Percentiles rank a stretch among this genome's conserved stretches.
Evolutionary conservation across 2,888 invertebrate species (phyloP).

Genomic region (Eupeodes latifasciatus): DNA sequence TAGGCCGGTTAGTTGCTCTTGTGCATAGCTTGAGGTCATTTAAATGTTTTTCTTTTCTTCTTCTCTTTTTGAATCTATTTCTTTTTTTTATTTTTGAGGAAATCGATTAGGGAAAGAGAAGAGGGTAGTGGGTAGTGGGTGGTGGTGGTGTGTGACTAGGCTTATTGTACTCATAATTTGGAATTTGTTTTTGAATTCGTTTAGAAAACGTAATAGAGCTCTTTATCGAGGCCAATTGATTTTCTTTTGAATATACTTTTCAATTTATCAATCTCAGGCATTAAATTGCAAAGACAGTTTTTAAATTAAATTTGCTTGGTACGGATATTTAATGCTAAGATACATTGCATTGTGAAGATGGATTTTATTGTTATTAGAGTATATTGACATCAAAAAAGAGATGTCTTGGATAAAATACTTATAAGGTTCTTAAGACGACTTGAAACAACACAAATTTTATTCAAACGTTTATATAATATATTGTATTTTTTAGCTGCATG

Average conservation of each 20-base stretch:
- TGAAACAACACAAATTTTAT: no score
- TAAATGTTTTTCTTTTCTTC: not conserved
- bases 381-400: no score
- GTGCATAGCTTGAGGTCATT: slow-evolving; percentile 63
- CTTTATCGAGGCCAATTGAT: slow-evolving; percentile 50
- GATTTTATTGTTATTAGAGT: no score
- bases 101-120: slow-evolving; percentile 21
- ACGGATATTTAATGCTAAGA: not conserved
- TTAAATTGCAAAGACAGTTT: slow-evolving; percentile 6
- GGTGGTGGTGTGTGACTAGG: not conserved
- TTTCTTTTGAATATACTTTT: slow-evolving; percentile 15
- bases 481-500: no score
- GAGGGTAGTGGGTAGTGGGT: not conserved
- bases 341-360: no score
- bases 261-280: not conserved
- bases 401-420: no score
- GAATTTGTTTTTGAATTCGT: slow-evolving; percentile 1
- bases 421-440: no score
- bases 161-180: slow-evolving; percentile 18
- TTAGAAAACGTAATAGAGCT: slow-evolving; percentile 2
- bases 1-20: slow-evolving; percentile 63
- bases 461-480: no score
- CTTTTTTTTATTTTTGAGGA: not conserved
- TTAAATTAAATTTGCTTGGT: not conserved
- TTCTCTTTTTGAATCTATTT: not conserved